These are phyloP conservation scores for Drosophila borealis DNA, from an alignment of 2,888 invertebrate species.

Conservation along the genomic window DNA sequence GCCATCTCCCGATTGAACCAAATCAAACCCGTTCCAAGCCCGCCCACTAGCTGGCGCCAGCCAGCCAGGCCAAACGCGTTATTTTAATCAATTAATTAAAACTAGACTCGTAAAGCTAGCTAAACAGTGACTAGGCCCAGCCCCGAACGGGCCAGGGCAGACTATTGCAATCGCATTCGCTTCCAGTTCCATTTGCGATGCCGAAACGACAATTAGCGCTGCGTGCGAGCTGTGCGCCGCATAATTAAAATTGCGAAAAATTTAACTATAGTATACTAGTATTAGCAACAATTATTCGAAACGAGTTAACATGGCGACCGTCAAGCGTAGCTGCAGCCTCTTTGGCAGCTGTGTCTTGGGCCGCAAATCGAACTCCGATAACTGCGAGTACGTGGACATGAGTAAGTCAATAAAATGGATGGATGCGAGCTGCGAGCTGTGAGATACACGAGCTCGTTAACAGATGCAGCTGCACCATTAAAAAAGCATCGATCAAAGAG, in stretches of 20 bases:
- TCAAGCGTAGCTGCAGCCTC: constrained; percentile 53
- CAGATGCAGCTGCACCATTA: constrained; percentile 68
- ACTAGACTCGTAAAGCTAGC: constrained; percentile 48
- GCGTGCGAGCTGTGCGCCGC: constrained; percentile 29
- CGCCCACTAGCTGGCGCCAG: constrained; percentile 31
- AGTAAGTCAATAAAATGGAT: constrained; percentile 57
- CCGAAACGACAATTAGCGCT: constrained; percentile 74
- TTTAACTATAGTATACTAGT: constrained; percentile 1
- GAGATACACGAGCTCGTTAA: constrained; percentile 21
- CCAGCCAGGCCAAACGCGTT: constrained; percentile 28
- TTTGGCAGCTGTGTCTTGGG: constrained; percentile 57
- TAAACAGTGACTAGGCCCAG: constrained; percentile 34
- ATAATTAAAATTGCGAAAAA: constrained; percentile 36
- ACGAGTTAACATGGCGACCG: constrained; percentile 44
- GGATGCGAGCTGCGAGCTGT: neutral
- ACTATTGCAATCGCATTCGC: constrained; percentile 17
- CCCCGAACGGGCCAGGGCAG: constrained; percentile 9
- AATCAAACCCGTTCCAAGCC: constrained; percentile 21
- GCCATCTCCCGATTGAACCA: constrained; percentile 13
- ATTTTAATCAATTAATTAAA: constrained; percentile 79
- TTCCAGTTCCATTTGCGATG: constrained; percentile 73
- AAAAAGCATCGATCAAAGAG: constrained; percentile 72
- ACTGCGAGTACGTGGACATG: constrained; percentile 71
- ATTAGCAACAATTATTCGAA: constrained; percentile 1
- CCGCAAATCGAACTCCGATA: constrained; percentile 27